Evolutionary conservation across 2,888 invertebrate species (phyloP), one percentile per base, ranked within the genome.

Genomic region (Gymnosoma rotundatum): DNA sequence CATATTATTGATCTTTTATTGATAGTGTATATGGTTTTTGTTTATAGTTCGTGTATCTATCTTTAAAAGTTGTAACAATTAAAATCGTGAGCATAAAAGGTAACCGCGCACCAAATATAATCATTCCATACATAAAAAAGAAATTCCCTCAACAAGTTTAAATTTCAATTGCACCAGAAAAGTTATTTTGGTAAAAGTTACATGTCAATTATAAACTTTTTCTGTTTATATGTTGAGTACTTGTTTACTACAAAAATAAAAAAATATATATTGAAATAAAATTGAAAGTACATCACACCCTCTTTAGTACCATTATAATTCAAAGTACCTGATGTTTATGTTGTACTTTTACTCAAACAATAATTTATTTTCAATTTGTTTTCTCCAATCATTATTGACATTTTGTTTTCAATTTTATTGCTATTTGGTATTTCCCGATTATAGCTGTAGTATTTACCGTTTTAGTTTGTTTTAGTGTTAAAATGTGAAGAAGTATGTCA

Each of bases 1-100:
- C 79, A 80, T 76, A 75, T 80, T 76, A 80, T 80, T 83, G 79
- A 76, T 83, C 61, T 83, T 64, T 76, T 48, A 50, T 38, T 21
- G 14, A 45, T 14, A 45, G 1, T 12, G 45, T 12, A 4, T 14
- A 12, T 12, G 4, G 1, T 6, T 12, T 45, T 45, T 45, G 45
- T 7, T 45, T 45, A 45, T 10, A 2, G 54, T 42, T 42, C 38
- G 38, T 10, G 21, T 18, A 14, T 36, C 18, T 36, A n/a, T n/a
- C n/a, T n/a, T n/a, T n/a, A n/a, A n/a, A n/a, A n/a, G 45, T 14
- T n/a, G 3, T n/a, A 58, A 58, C 36, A 58, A 25, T 14, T 45
- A 12, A 45, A 45, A 14, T 12, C 14, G 12, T 45, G 2, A 14
- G 14, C 4, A 14, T 45, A 45, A 14, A 45, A 45, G 1, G 38